phyloP scores from a whole-genome alignment of 23 tunicate genomes.

The Ciona savignyi region DNA sequence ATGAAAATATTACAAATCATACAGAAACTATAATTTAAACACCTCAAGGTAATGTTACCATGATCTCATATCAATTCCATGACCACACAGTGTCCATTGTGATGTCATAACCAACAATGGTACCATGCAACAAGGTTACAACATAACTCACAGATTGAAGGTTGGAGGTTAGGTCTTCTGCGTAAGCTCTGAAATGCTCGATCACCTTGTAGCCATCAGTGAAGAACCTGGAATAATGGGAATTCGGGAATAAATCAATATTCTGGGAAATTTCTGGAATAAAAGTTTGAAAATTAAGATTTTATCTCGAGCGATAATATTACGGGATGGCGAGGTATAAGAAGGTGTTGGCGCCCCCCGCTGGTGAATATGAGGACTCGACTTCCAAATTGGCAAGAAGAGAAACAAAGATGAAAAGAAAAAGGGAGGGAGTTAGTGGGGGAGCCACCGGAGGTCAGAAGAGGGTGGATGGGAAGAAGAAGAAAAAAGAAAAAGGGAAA shows the following conservation, averaged over 20 bases:
- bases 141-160: conserved; percentile 49
- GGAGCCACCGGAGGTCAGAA: neutral
- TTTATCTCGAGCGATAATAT: too few relatives aligned
- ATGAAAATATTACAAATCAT: too few relatives aligned
- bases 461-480: neutral
- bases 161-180: conserved; percentile 56
- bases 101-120: neutral
- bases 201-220: conserved; percentile 66
- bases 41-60: too few relatives aligned
- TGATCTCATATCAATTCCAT: too few relatives aligned
- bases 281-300: too few relatives aligned
- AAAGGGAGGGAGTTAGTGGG: neutral
- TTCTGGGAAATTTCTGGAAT: too few relatives aligned
- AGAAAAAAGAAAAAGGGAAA: neutral
- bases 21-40: too few relatives aligned
- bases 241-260: too few relatives aligned
- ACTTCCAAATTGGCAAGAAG: neutral
- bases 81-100: neutral
- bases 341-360: neutral
- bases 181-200: conserved; percentile 57
- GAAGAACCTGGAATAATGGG: conserved; percentile 61
- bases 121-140: neutral
- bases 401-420: too few relatives aligned
- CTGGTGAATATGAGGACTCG: neutral
- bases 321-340: neutral